Conservation (phyloP, 2,888 invertebrate genomes). For the Ryuthela nishihirai region DNA sequence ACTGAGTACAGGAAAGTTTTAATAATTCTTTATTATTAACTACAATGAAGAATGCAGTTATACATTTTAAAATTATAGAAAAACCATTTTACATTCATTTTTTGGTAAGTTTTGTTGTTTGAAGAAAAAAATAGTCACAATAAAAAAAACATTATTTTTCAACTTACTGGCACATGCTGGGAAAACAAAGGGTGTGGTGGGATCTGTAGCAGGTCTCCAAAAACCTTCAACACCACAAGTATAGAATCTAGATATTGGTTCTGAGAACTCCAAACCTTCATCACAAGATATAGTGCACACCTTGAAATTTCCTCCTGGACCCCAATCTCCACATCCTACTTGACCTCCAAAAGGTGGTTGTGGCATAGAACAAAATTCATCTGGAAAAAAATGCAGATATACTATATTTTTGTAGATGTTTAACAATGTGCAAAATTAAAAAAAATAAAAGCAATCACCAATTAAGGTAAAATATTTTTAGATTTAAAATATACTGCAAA, state of each 20-base stretch:
- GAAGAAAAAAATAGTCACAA: not conserved
- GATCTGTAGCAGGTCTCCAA: conserved; percentile 79
- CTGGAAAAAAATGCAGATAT: conserved; percentile 51
- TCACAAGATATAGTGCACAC: conserved; percentile 89
- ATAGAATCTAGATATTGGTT: conserved; percentile 89
- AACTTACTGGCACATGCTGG: conserved; percentile 85
- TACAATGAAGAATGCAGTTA: too few relatives aligned
- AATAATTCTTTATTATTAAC: too few relatives aligned
- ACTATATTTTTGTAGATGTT: too few relatives aligned
- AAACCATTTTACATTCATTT: too few relatives aligned
- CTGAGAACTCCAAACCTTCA: conserved; percentile 76
- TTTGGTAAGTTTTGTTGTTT: not conserved
- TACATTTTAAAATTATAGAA: too few relatives aligned
- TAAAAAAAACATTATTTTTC: not conserved
- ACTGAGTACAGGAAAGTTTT: too few relatives aligned
- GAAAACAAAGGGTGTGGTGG: conserved; percentile 73
- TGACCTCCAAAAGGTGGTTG: conserved; percentile 85
- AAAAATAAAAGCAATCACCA: too few relatives aligned
- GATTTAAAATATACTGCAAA: too few relatives aligned
- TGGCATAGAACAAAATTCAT: conserved; percentile 86
- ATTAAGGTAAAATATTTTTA: too few relatives aligned
- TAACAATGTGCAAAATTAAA: too few relatives aligned
- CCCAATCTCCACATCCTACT: conserved; percentile 92
- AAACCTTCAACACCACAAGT: conserved; percentile 96
- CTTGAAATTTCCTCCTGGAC: conserved; percentile 91